Evolutionary conservation across 2,113 vertebrate genomes (phyloP).

Genomic region (Podilymbus podiceps): DNA sequence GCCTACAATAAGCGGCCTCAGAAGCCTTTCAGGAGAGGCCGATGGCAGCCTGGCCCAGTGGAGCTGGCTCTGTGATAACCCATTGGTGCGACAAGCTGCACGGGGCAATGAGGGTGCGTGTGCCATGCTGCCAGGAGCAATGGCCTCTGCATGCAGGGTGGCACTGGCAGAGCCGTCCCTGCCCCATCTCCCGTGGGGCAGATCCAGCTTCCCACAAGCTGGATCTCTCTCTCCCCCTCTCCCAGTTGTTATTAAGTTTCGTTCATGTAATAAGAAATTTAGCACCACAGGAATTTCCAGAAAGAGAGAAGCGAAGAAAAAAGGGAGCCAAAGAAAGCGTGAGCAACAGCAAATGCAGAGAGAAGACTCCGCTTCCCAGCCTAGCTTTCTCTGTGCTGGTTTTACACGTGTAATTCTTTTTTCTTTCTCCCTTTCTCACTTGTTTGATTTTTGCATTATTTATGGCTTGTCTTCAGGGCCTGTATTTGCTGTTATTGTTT

Average conservation of each 20-base stretch:
- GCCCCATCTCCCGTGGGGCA: not conserved
- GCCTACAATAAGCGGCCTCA: not conserved
- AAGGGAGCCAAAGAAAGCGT: not conserved
- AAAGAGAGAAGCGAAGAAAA: not conserved
- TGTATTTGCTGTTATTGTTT: slow-evolving; percentile 67
- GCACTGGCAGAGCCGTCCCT: not conserved
- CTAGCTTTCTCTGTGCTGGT: not conserved
- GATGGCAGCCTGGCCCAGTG: rapidly evolving
- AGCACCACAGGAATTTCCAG: not conserved
- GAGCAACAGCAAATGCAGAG: not conserved
- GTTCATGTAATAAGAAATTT: not conserved
- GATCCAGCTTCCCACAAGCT: not conserved
- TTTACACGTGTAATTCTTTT: slow-evolving; percentile 29
- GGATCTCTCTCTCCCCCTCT: not conserved
- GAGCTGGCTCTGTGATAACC: not conserved
- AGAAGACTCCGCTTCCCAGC: not conserved
- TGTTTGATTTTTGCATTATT: slow-evolving; percentile 70
- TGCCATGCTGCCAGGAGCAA: not conserved
- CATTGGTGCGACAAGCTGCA: rapidly evolving
- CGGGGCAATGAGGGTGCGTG: too few relatives aligned
- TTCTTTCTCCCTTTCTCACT: not conserved
- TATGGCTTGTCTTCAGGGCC: slow-evolving; percentile 62
- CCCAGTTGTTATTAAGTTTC: not conserved
- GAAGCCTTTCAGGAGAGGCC: not conserved
- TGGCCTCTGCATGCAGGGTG: rapidly evolving